Conservation (phyloP, 1,140 invertebrate genomes). For the Venustaconcha ellipsiformis region DNA sequence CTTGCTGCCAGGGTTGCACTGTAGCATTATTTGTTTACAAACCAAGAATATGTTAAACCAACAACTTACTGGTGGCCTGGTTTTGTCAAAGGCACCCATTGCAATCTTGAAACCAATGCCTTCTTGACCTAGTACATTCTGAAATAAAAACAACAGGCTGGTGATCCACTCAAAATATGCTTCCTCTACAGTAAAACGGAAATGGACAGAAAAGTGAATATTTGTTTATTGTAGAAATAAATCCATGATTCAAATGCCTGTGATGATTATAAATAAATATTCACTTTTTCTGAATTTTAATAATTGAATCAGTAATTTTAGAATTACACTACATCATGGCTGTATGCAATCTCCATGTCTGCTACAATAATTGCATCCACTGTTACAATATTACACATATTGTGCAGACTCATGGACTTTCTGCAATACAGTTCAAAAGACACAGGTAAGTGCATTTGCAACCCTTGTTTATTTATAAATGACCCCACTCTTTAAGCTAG, state of each 20-base stretch:
- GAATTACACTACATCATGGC: background rate
- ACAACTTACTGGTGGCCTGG: slow-evolving; percentile 83
- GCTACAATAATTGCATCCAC: no score
- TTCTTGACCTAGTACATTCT: slow-evolving; percentile 84
- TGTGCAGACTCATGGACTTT: no score
- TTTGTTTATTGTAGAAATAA: background rate
- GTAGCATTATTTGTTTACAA: no score
- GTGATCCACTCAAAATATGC: background rate
- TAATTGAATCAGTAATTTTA: background rate
- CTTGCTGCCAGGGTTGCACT: no score
- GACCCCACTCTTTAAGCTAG: no score
- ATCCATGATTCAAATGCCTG: background rate
- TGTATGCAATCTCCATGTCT: background rate
- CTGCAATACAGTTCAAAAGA: no score
- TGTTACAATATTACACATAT: no score
- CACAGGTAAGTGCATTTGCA: no score
- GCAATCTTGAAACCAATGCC: slow-evolving; percentile 97
- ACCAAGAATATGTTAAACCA: background rate
- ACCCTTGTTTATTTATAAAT: no score
- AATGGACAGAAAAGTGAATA: background rate
- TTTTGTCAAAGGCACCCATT: slow-evolving; percentile 96
- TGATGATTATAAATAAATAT: background rate
- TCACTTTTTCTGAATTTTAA: background rate
- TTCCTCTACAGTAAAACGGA: background rate
- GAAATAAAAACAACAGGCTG: slow-evolving; percentile 28